A percentile compares a stretch with the other conserved stretches of the same genome.
These are phyloP conservation scores for Acanthococcus lagerstroemiae DNA, from an alignment of 2,888 invertebrate species.

Conservation along the genomic window DNA sequence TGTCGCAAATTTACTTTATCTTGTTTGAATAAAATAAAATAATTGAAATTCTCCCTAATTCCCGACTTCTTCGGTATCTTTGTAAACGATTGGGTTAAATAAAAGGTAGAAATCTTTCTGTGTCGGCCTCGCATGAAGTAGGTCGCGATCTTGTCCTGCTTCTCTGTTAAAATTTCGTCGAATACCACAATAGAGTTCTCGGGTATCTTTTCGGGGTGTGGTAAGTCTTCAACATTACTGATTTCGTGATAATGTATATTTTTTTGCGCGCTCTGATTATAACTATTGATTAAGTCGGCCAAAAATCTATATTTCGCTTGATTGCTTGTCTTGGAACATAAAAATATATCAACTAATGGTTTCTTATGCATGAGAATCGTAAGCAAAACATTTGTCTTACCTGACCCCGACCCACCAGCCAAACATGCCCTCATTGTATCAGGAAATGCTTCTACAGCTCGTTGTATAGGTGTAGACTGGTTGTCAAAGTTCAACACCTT, in stretches of 20 bases:
- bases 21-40: not conserved
- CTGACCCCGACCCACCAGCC: not conserved
- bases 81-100: not conserved
- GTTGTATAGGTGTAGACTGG: no score
- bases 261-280: not conserved
- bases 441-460: no score
- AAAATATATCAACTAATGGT: not conserved
- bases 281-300: not conserved
- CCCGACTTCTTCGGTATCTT: slow-evolving; percentile 1
- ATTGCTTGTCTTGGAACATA: not conserved
- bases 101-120: slow-evolving; percentile 1
- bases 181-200: not conserved
- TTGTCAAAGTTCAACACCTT: no score
- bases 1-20: not conserved
- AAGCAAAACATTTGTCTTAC: not conserved
- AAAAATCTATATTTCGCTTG: not conserved
- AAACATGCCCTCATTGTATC: no score
- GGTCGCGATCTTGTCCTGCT: not conserved
- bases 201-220: not conserved
- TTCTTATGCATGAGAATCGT: not conserved
- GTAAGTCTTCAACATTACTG: not conserved
- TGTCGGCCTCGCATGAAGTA: not conserved
- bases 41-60: slow-evolving; percentile 11
- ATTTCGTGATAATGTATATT: not conserved
- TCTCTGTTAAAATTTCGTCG: not conserved